Percentiles rank a stretch among this genome's conserved stretches.
Conservation (phyloP, 1,140 invertebrate genomes). For the Pachyrhynchus sulphureomaculatus region DNA sequence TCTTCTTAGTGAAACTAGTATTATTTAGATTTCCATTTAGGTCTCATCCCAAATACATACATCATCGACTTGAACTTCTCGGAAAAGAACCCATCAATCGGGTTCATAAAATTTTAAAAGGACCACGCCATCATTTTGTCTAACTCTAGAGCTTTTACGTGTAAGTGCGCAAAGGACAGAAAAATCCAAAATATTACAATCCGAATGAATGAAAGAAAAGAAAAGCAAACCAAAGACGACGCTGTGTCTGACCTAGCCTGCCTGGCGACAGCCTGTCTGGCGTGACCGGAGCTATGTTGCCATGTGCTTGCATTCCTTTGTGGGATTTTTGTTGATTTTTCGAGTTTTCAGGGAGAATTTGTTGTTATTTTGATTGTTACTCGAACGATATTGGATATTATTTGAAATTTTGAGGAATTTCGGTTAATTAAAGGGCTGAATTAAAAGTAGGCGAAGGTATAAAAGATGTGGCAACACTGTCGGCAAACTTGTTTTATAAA, state of each 20-base stretch:
- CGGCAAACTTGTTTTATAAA: constrained; percentile 65
- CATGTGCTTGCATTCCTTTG: constrained; percentile 57
- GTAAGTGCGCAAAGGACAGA: constrained; percentile 11
- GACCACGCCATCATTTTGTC: background rate
- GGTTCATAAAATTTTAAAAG: background rate
- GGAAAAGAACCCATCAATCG: background rate
- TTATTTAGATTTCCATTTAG: too few relatives aligned
- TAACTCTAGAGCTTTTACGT: background rate
- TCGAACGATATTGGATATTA: background rate
- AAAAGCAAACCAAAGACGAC: constrained; percentile 61
- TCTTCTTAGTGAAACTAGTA: too few relatives aligned
- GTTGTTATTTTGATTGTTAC: constrained; percentile 9
- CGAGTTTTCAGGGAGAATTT: background rate
- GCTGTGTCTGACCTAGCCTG: constrained; percentile 67
- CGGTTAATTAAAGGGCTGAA: background rate
- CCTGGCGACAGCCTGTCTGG: constrained; percentile 89
- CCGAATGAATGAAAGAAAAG: constrained; percentile 43
- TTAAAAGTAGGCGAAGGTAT: constrained; percentile 27
- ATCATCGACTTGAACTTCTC: background rate
- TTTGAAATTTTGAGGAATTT: background rate
- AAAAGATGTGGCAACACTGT: constrained; percentile 55
- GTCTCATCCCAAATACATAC: too few relatives aligned
- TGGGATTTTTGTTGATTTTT: constrained; percentile 8
- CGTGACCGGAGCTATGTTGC: constrained; percentile 70
- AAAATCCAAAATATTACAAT: constrained; percentile 36